phyloP scores from a whole-genome alignment of 2,797 vertebrate species.

The Otus scops region DNA sequence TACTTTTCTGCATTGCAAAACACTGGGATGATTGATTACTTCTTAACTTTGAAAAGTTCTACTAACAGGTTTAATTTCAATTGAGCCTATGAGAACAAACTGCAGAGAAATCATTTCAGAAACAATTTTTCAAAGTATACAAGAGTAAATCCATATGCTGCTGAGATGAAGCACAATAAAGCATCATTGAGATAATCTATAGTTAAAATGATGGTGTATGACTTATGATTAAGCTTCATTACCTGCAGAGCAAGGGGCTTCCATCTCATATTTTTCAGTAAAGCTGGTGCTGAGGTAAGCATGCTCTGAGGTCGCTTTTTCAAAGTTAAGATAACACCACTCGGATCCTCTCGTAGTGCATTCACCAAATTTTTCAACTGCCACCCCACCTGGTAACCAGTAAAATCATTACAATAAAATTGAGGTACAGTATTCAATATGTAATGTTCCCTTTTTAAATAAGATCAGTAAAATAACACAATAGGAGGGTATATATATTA shows the following conservation, averaged over 20 bases:
- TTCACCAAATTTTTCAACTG: slow-evolving; percentile 91
- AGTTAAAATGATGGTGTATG: slow-evolving; percentile 85
- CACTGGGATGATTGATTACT: slow-evolving; percentile 10
- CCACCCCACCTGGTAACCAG: slow-evolving; percentile 89
- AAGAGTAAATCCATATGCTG: slow-evolving; percentile 78
- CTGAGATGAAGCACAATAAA: slow-evolving; percentile 83
- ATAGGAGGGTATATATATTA: slow-evolving; percentile 65
- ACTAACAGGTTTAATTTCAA: slow-evolving; percentile 53
- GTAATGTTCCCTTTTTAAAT: slow-evolving; percentile 80
- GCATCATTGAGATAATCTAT: slow-evolving; percentile 79
- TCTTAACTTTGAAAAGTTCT: slow-evolving; percentile 45
- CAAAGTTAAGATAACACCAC: slow-evolving; percentile 90
- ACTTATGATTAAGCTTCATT: slow-evolving; percentile 87
- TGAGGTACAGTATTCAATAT: slow-evolving; percentile 81
- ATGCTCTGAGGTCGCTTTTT: slow-evolving; percentile 90
- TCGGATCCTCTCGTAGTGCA: slow-evolving; percentile 88
- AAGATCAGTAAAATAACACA: slow-evolving; percentile 74
- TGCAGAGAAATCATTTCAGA: slow-evolving; percentile 75
- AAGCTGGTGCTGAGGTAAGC: slow-evolving; percentile 88
- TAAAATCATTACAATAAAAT: slow-evolving; percentile 86
- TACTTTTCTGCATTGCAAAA: slow-evolving; percentile 18
- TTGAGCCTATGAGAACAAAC: slow-evolving; percentile 68
- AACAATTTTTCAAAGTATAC: slow-evolving; percentile 77
- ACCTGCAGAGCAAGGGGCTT: slow-evolving; percentile 89
- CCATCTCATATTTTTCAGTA: slow-evolving; percentile 92